Conservation (phyloP, 2,888 invertebrate species). For the Drosophila pseudotakahashii region DNA sequence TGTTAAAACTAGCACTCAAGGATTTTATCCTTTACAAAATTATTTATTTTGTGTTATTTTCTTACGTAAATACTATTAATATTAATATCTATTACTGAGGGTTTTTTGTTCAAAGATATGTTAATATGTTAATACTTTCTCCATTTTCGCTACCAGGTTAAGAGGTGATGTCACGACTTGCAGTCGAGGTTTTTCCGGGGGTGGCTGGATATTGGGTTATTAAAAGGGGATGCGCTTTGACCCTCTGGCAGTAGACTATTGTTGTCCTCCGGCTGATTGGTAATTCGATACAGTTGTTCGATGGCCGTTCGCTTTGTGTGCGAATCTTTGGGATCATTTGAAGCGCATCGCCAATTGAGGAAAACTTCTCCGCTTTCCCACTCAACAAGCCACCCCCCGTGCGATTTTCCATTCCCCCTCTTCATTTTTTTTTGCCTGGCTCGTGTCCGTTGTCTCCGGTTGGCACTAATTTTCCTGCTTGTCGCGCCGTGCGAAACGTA, state of each 20-base stretch:
- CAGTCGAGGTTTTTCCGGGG: conserved; percentile 2
- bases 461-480: conserved; percentile 79
- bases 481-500: conserved; percentile 73
- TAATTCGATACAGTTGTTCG: conserved; percentile 81
- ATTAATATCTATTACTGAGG: no score
- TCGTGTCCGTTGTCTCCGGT: conserved; percentile 43
- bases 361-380: conserved; percentile 46
- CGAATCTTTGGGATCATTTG: conserved; percentile 74
- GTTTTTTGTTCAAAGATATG: no score
- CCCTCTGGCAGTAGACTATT: conserved; percentile 38
- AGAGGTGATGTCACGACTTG: conserved; percentile 64
- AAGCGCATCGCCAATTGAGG: conserved; percentile 77
- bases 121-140: not conserved
- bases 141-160: conserved; percentile 18
- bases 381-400: conserved; percentile 32
- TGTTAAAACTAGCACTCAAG: no score
- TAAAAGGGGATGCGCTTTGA: conserved; percentile 13
- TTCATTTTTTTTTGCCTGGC: no score
- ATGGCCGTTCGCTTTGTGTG: conserved; percentile 63
- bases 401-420: conserved; percentile 20
- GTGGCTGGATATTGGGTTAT: not conserved
- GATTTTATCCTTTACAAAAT: no score
- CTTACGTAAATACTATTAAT: no score
- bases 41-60: no score
- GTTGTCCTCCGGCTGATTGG: conserved; percentile 77